Evolutionary conservation across 1,140 invertebrate genomes (phyloP), one percentile per base, ranked within the genome.

Genomic region (Thalassaphorura encarpata): DNA sequence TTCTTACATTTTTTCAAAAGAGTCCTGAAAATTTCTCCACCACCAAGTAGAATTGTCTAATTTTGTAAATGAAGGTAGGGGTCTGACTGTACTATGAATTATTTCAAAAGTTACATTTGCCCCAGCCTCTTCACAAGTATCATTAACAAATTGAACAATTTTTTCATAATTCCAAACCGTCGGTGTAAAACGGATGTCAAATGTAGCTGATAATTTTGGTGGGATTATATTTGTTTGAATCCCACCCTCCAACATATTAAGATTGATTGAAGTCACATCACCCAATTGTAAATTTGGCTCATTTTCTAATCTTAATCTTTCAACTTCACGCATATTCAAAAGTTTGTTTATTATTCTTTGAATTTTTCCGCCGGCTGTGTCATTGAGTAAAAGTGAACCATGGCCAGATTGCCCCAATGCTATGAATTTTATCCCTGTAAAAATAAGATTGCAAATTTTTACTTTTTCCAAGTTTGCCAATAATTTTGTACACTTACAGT

Each of bases 201-300:
- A n/a, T n/a, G n/a, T n/a, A n/a, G n/a, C n/a, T n/a, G n/a, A n/a
- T n/a, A n/a, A n/a, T n/a, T n/a, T n/a, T n/a, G n/a, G n/a, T n/a
- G n/a, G n/a, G n/a, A n/a, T n/a, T n/a, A n/a, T n/a, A n/a, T n/a
- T n/a, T n/a, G n/a, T n/a, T n/a, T n/a, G n/a, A n/a, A n/a, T n/a
- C n/a, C n/a, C n/a, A n/a, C n/a, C 86, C 71, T 77, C 72, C 48
- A 93, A 52, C 69, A 81, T 80, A 0, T 89, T 96, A 49, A 95
- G 73, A 75, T 97, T 97, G 0, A 94, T 71, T 2, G 88, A 84
- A 0, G 87, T 89, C 0, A 95, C 86, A 74, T 93, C 85, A 5
- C 89, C 89, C 29, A 91, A 73, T 4, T 73, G 77, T 3, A 83
- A 66, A 47, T 79, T 73, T 1, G 79, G 73, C 70, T 87, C 76